phyloP scores from a whole-genome alignment of 53 echinoderm and acorn worm genomes.

The Actinopyga echinites region DNA sequence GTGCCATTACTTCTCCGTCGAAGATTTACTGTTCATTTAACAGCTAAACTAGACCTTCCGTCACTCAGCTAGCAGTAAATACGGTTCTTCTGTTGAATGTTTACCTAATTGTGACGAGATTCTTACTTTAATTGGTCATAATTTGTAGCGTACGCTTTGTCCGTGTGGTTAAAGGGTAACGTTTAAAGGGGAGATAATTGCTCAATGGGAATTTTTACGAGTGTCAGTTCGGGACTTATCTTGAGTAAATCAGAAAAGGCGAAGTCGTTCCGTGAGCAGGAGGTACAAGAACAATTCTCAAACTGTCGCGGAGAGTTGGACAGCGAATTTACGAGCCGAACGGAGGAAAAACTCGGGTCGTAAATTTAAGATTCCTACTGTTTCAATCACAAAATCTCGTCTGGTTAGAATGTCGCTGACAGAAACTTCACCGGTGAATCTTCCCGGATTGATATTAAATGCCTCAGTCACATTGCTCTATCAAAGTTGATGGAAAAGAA shows the following conservation, averaged over 20 bases:
- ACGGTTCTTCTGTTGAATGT: slow-evolving; percentile 26
- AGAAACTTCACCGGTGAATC: slow-evolving; percentile 10
- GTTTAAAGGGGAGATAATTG: neutral
- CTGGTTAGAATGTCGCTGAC: slow-evolving; percentile 19
- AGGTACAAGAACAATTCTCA: neutral
- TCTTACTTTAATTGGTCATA: slow-evolving; percentile 46
- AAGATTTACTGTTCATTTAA: slow-evolving; percentile 15
- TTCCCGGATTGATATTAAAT: slow-evolving; percentile 22
- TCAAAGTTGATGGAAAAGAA: slow-evolving; percentile 16
- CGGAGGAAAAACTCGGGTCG: neutral
- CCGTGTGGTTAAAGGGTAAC: slow-evolving; percentile 36
- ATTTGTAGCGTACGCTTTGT: slow-evolving; percentile 31
- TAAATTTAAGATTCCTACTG: slow-evolving; percentile 13
- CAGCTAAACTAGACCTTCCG: neutral
- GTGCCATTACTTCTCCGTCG: slow-evolving; percentile 8
- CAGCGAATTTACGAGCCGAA: slow-evolving; percentile 24
- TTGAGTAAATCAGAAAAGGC: neutral
- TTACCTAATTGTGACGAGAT: slow-evolving; percentile 37
- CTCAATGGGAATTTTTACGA: slow-evolving; percentile 27
- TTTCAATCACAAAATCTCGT: slow-evolving; percentile 20
- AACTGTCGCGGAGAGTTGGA: neutral
- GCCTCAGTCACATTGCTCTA: slow-evolving; percentile 11
- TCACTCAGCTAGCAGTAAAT: slow-evolving; percentile 31
- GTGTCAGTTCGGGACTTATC: neutral
- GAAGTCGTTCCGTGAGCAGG: neutral